Conservation (phyloP, 2,113 vertebrate genomes). For the Rhombomys opimus region DNA sequence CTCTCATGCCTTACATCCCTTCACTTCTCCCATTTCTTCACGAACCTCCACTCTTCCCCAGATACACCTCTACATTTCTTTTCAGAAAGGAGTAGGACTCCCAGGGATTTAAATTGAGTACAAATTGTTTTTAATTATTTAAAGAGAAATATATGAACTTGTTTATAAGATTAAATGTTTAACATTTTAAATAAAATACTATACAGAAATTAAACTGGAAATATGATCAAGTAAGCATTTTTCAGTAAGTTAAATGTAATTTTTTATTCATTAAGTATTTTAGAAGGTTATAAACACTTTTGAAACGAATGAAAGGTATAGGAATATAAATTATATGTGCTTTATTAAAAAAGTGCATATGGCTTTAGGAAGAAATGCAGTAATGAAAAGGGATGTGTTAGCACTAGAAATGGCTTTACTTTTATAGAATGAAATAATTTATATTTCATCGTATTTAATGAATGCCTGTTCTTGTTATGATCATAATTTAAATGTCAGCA, state of each 20-base stretch:
- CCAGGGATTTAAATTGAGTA: not conserved
- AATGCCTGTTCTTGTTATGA: slow-evolving; percentile 15
- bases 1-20: not conserved
- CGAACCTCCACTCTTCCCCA: not conserved
- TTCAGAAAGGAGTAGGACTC: not conserved
- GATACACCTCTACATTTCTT: not conserved
- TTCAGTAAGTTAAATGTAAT: not conserved
- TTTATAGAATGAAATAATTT: slow-evolving; percentile 18
- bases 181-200: not conserved
- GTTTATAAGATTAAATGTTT: not conserved
- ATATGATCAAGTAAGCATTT: not conserved
- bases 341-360: not conserved
- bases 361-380: not conserved
- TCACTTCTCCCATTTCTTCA: not conserved
- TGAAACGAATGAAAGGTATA: slow-evolving; percentile 6
- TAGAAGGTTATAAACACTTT: not conserved
- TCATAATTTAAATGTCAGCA: slow-evolving; percentile 28
- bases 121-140: not conserved
- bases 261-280: not conserved
- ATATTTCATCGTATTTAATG: slow-evolving; percentile 45
- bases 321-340: not conserved
- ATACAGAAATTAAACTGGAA: not conserved
- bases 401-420: not conserved
- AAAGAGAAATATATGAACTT: not conserved
- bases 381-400: not conserved